Base-by-base conservation (phyloP, 2,797 vertebrate species). In the Spinibarbus caldwelli region DNA sequence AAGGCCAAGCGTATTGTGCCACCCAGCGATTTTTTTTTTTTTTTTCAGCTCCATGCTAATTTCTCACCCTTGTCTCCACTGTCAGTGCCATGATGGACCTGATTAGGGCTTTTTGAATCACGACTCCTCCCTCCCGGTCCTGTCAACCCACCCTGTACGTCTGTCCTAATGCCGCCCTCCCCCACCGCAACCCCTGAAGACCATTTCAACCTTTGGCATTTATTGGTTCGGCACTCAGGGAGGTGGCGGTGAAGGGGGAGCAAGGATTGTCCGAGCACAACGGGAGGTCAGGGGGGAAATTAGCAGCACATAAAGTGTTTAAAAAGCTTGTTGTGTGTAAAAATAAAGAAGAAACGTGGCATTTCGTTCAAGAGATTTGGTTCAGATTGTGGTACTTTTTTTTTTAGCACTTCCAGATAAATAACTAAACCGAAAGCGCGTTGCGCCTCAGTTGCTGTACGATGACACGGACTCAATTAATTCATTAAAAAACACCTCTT, bases 241-340 rank as follows among this genome's bases (percentile, higher is more conserved):
- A 89, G 91, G 92, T 89, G 90, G 78, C 87, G 88, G 93, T 87
- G 91, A 94, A 91, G 64, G 76, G 79, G 78, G 93, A 34, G 84
- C 93, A 94, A 95, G 91, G 97, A 96, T 97, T 96, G 96, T 83
- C 89, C 89, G 78, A 89, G 79, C 91, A 97, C 96, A 98, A 97
- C 94, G 95, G 94, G 87, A 94, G 97, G 97, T 97, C 97, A 96
- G 91, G 23, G 95, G 94, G 94, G 95, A 96, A 97, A 97, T 97
- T 97, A 97, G 96, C 95, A 94, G 96, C 95, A 96, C 96, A 94
- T 97, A 96, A 97, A 97, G 95, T 90, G 90, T 95, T 94, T 94
- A 95, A 95, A 94, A 92, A 91, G 82, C 91, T 92, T 93, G 95
- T 94, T 95, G 47, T 72, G 82, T 47, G 72, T 78, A 96, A 95